A percentile compares a stretch with the other conserved stretches of the same genome.
Conservation (phyloP, 1,140 invertebrate genomes). For the Drosophila pandora region DNA sequence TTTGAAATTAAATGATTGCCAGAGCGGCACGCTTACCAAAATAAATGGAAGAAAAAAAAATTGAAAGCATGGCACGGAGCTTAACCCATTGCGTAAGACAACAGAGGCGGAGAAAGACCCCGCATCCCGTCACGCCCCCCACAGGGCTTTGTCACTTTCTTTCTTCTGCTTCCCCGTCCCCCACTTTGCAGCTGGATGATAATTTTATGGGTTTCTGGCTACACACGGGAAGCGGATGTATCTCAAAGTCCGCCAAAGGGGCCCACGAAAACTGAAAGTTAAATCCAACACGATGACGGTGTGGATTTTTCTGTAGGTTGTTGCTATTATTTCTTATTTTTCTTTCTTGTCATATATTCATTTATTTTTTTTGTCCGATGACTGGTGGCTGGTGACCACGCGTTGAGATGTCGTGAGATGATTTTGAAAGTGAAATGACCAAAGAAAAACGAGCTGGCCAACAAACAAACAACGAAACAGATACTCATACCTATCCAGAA, state of each 20-base stretch:
- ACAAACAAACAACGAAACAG: slow-evolving; percentile 44
- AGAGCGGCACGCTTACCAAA: slow-evolving; percentile 58
- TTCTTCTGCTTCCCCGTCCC: slow-evolving; percentile 29
- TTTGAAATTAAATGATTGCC: slow-evolving; percentile 75
- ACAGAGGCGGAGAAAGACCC: slow-evolving; percentile 3
- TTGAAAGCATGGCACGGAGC: slow-evolving; percentile 50
- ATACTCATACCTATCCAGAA: slow-evolving; percentile 4
- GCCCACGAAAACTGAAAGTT: slow-evolving; percentile 78
- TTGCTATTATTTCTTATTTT: slow-evolving; percentile 7
- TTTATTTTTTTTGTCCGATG: slow-evolving; percentile 28
- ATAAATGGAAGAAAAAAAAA: slow-evolving; percentile 14
- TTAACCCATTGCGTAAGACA: slow-evolving; percentile 69
- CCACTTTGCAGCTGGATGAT: slow-evolving; percentile 68
- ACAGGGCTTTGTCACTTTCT: slow-evolving; percentile 57
- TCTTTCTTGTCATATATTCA: slow-evolving; percentile 16
- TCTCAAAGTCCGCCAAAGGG: slow-evolving; percentile 16
- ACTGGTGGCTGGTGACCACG: slow-evolving; percentile 55
- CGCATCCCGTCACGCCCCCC: slow-evolving; percentile 1
- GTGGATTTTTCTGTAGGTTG: slow-evolving; percentile 49
- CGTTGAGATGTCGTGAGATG: slow-evolving; percentile 66
- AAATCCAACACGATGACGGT: slow-evolving; percentile 65
- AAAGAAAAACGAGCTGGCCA: slow-evolving; percentile 47
- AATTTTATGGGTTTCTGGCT: slow-evolving; percentile 72
- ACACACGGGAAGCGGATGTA: slow-evolving; percentile 77
- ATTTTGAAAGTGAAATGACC: slow-evolving; percentile 81